Evolutionary conservation across 64 coral and sea anemone species (phyloP).

Genomic region (Hydrozoanthus tunicans): DNA sequence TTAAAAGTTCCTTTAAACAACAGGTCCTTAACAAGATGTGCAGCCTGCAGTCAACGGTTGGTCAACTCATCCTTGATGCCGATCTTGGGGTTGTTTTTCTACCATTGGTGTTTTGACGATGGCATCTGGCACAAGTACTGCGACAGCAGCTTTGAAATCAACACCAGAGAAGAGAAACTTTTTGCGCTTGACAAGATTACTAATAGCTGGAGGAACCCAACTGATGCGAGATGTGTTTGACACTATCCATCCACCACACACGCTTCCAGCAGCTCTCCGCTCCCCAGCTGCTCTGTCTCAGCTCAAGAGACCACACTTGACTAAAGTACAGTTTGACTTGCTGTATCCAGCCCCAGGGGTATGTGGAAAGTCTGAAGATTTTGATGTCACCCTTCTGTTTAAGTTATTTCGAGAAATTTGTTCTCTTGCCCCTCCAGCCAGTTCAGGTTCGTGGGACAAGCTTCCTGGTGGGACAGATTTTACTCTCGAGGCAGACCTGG

Average conservation of each 20-base stretch:
- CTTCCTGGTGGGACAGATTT: not conserved
- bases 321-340: not conserved
- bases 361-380: constrained; percentile 26
- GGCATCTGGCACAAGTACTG: not conserved
- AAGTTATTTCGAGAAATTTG: not conserved
- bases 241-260: constrained; percentile 16
- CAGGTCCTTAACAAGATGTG: too few species aligned
- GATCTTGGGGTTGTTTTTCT: too few species aligned
- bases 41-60: too few species aligned
- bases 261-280: not conserved
- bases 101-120: too few species aligned
- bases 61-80: too few species aligned
- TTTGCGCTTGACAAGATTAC: not conserved
- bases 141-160: not conserved
- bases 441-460: constrained; percentile 11
- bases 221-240: constrained; percentile 19
- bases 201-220: not conserved
- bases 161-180: constrained; percentile 36
- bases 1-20: too few species aligned
- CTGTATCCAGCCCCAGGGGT: constrained; percentile 17
- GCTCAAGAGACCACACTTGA: not conserved
- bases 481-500: constrained; percentile 14
- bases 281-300: not conserved
- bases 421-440: not conserved
- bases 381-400: constrained; percentile 17